Conservation (phyloP, 2,888 invertebrate genomes). For the Zeuzera pyrina region DNA sequence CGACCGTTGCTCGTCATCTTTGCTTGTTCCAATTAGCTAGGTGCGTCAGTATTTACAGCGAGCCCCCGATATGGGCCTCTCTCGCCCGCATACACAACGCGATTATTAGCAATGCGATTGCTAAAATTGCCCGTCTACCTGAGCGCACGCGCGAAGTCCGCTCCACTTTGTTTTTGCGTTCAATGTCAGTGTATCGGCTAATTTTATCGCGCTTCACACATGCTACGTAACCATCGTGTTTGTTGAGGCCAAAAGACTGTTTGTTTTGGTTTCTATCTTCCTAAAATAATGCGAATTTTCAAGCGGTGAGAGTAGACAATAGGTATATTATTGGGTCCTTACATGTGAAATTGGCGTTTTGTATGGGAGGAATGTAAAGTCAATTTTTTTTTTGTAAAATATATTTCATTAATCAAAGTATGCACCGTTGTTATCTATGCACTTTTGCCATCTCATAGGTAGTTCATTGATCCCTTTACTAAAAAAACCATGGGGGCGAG, state of each 20-base stretch:
- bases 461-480: too few relatives aligned
- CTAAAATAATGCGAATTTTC: slow-evolving; percentile 43
- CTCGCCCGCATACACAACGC: slow-evolving; percentile 23
- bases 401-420: too few relatives aligned
- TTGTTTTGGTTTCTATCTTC: slow-evolving; percentile 57
- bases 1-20: slow-evolving; percentile 44
- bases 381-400: too few relatives aligned
- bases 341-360: too few relatives aligned
- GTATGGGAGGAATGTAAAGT: too few relatives aligned
- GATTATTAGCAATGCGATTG: slow-evolving; percentile 36
- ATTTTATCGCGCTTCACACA: slow-evolving; percentile 64
- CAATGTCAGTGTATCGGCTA: slow-evolving; percentile 71
- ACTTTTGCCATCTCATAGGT: too few relatives aligned
- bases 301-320: too few relatives aligned
- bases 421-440: too few relatives aligned
- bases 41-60: slow-evolving; percentile 22
- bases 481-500: too few relatives aligned
- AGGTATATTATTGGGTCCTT: too few relatives aligned
- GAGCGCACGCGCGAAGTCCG: slow-evolving; percentile 54
- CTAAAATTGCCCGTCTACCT: slow-evolving; percentile 46
- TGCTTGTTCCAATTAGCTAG: slow-evolving; percentile 41
- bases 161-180: slow-evolving; percentile 69
- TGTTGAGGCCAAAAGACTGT: slow-evolving; percentile 54
- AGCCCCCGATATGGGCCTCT: slow-evolving; percentile 40
- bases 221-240: slow-evolving; percentile 58